These are phyloP conservation scores for Drosophila atroscutellata DNA, from an alignment of 2,888 invertebrate species.

Conservation along the genomic window DNA sequence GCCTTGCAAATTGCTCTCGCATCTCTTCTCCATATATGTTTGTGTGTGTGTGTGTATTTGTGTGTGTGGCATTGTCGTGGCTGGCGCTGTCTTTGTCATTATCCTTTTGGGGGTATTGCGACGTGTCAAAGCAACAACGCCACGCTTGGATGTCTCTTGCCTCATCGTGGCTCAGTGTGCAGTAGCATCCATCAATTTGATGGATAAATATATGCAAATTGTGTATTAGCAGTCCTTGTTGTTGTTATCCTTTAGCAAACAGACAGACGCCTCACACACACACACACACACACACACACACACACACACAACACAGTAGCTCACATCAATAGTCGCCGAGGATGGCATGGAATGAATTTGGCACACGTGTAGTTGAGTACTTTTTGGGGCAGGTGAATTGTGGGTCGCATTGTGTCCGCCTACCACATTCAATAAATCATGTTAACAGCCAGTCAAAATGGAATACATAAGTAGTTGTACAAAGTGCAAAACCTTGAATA, in stretches of 20 bases:
- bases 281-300: constrained; percentile 5
- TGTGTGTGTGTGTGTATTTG: constrained; percentile 17
- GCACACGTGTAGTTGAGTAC: constrained; percentile 79
- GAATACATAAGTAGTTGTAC: constrained; percentile 56
- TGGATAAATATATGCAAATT: constrained; percentile 85
- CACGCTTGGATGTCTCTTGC: constrained; percentile 55
- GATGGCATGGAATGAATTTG: constrained; percentile 76
- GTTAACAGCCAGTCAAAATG: constrained; percentile 70
- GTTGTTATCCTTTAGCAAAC: constrained; percentile 81
- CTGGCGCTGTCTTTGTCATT: constrained; percentile 80
- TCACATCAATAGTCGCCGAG: constrained; percentile 70
- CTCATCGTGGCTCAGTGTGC: constrained; percentile 62
- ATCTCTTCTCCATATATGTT: constrained; percentile 51
- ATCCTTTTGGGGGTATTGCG: constrained; percentile 82
- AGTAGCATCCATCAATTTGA: constrained; percentile 85
- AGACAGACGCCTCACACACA: constrained; percentile 39
- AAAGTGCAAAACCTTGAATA: constrained; percentile 22
- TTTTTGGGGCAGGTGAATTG: constrained; percentile 45
- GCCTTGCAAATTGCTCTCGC: constrained; percentile 80
- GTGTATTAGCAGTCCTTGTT: constrained; percentile 83
- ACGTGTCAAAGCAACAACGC: constrained; percentile 82
- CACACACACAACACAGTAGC: constrained; percentile 12
- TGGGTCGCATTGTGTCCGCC: constrained; percentile 33
- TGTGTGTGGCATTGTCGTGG: constrained; percentile 72
- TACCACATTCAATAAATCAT: constrained; percentile 80